Conservation (phyloP, 2,797 vertebrate species). For the Petrocephalus sullivani region DNA sequence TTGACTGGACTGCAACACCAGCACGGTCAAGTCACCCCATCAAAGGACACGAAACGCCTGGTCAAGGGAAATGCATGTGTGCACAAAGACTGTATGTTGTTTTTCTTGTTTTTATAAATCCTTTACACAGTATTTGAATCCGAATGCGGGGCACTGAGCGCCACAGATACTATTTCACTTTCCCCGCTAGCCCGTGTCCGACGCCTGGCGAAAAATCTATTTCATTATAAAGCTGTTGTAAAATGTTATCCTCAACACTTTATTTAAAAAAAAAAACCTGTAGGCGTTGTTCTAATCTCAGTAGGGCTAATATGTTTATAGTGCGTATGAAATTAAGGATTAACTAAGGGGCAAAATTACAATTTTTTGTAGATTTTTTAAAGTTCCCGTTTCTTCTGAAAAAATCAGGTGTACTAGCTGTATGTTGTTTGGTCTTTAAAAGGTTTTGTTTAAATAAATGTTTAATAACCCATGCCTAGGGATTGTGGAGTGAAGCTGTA, state of each 20-base stretch:
- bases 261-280: neutral
- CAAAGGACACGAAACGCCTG: neutral
- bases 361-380: neutral
- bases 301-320: neutral
- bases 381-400: neutral
- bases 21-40: neutral
- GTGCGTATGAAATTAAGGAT: neutral
- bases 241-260: neutral
- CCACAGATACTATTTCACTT: neutral
- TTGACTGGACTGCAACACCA: neutral
- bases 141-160: neutral
- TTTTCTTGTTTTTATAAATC: neutral
- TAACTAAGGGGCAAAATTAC: neutral
- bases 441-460: neutral
- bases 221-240: neutral
- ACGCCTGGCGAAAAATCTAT: neutral
- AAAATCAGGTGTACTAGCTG: neutral
- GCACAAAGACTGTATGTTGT: neutral
- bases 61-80: neutral
- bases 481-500: neutral
- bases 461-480: neutral
- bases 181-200: neutral
- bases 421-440: neutral
- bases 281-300: neutral
- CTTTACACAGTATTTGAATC: neutral